phyloP scores from a whole-genome alignment of 2,113 vertebrate genomes.

The Theristicus caerulescens region DNA sequence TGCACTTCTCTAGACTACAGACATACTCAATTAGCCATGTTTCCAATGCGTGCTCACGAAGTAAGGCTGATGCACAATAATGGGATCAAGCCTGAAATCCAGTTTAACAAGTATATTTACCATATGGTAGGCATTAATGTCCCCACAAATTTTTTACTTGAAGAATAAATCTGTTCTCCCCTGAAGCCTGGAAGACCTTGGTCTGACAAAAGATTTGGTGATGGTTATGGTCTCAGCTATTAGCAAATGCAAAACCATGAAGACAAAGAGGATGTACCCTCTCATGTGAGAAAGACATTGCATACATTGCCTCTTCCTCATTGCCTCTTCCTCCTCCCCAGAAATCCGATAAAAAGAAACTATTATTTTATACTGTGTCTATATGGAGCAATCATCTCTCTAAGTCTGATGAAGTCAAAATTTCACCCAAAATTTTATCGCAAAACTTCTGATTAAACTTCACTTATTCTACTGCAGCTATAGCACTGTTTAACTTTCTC shows the following conservation, averaged over 20 bases:
- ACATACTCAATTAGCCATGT: constrained; percentile 12
- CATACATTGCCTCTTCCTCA: neutral
- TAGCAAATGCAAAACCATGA: neutral
- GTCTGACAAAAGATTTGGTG: neutral
- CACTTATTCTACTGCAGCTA: neutral
- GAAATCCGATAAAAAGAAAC: neutral
- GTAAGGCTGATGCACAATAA: constrained; percentile 37
- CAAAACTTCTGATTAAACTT: neutral
- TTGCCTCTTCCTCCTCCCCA: neutral
- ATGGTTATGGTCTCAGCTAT: neutral
- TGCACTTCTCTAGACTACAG: neutral
- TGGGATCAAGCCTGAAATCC: constrained; percentile 60
- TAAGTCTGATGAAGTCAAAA: neutral
- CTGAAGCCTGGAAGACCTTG: neutral
- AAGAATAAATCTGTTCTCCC: neutral
- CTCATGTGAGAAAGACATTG: neutral
- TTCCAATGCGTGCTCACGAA: constrained; percentile 19
- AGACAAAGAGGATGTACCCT: neutral
- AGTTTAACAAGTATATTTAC: constrained; percentile 61
- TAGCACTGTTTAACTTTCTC: neutral
- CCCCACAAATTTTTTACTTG: neutral
- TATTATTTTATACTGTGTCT: neutral
- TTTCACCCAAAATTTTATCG: neutral
- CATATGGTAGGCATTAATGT: constrained; percentile 49
- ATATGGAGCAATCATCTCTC: neutral